phyloP scores from a whole-genome alignment of 2,797 vertebrate genomes.

The Anniella stebbinsi region DNA sequence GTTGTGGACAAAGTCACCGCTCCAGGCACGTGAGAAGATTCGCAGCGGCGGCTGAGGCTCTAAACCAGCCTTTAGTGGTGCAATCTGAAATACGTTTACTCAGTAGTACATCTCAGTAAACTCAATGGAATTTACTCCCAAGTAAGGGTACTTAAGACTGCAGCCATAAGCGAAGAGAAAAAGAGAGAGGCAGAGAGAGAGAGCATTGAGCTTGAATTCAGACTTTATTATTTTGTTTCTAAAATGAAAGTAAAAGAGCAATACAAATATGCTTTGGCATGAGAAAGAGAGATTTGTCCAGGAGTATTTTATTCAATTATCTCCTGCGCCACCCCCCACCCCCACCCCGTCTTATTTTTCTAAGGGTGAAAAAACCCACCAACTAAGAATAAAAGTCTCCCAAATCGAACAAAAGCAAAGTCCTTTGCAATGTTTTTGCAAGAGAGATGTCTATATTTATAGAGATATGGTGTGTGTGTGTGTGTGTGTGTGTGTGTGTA shows the following conservation, averaged over 20 bases:
- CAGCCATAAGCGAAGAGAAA: not conserved
- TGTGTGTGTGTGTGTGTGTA: not conserved
- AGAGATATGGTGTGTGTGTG: not conserved
- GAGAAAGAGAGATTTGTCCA: constrained; percentile 25
- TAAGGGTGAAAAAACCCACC: not conserved
- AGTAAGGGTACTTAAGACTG: not conserved
- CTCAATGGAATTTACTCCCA: not conserved
- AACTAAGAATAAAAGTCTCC: not conserved
- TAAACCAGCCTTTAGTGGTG: not conserved
- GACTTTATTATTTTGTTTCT: constrained; percentile 45
- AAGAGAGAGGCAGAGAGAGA: not conserved
- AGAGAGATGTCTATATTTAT: not conserved
- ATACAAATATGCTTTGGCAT: constrained; percentile 50
- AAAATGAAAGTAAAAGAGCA: constrained; percentile 49
- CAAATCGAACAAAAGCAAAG: not conserved
- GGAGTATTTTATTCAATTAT: not conserved
- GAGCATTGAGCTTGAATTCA: not conserved
- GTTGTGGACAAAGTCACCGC: not conserved
- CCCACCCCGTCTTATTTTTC: not conserved
- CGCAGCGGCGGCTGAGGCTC: not conserved
- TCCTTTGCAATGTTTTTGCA: not conserved
- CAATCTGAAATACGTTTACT: not conserved
- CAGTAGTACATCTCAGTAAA: not conserved
- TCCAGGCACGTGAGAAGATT: not conserved
- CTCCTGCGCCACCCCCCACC: not conserved